phyloP scores from a whole-genome alignment of 2,113 vertebrate species.

The Forbesichthys agassizii region DNA sequence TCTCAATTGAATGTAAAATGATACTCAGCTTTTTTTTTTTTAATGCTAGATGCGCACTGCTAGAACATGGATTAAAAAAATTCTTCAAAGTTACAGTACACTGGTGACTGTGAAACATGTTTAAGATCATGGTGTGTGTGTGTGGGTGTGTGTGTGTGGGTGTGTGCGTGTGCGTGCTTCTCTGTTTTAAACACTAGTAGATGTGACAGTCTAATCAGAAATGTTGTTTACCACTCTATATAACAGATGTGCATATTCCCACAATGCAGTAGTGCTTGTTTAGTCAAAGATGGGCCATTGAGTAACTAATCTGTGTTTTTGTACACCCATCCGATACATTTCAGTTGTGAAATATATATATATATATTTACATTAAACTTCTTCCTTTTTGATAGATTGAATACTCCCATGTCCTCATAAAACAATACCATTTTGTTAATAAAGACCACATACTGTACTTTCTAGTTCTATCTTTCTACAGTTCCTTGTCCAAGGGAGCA shows the following conservation, averaged over 20 bases:
- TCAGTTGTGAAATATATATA: too few relatives aligned
- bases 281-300: background rate
- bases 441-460: too few relatives aligned
- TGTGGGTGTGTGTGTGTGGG: too few relatives aligned
- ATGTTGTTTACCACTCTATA: conserved; percentile 11
- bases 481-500: background rate
- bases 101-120: conserved; percentile 23
- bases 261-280: background rate
- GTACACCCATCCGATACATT: too few relatives aligned
- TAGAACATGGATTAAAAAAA: conserved; percentile 64
- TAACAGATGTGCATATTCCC: background rate
- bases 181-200: conserved; percentile 24
- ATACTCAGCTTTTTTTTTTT: conserved; percentile 63
- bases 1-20: conserved; percentile 62
- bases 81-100: conserved; percentile 65
- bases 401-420: too few relatives aligned
- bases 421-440: too few relatives aligned
- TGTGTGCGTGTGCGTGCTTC: too few relatives aligned
- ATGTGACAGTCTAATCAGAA: conserved; percentile 50
- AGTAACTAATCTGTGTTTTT: background rate
- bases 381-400: too few relatives aligned
- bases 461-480: too few relatives aligned
- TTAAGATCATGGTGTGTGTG: too few relatives aligned
- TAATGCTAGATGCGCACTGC: conserved; percentile 50
- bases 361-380: too few relatives aligned